Base-by-base conservation (phyloP, 2,888 invertebrate genomes). In the Tubulanus polymorphus region DNA sequence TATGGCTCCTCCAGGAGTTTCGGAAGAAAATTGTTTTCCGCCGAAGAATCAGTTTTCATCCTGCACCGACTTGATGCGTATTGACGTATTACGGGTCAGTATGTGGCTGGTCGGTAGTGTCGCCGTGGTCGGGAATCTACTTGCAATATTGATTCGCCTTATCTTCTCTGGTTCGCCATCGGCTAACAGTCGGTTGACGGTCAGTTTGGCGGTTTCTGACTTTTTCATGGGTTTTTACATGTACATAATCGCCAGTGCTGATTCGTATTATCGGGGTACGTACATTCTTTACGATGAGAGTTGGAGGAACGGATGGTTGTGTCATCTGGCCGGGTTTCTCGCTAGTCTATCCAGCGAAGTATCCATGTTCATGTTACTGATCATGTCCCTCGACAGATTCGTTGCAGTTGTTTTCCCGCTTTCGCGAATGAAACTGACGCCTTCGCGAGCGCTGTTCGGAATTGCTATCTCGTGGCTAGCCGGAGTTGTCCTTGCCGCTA, bases 381-480 rank as follows among this genome's bases (percentile, higher is more conserved):
- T 85, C 57, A 85, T 86, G 54, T 86, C 86, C 1, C 81, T 84
- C 78, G 86, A 86, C 70, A 81, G 86, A 15, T 82, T 85, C 63
- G 80, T 84, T 60, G 84, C 84, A 1, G 84, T 86, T 26, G 83
- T 84, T n/a, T 80, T 83, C 60, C 84, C 85, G 12, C 74, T 85
- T 50, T 81, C 62, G 2, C 55, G 55, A 23, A 27, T 60, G 10
- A 56, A 56, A 12, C 67, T 76, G 30, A 68, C 63, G 6, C 45
- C 61, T 3, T 59, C 60, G 18, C 62, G 54, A 2, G 68, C 72
- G 2, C 59, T 68, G 12, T 51, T 57, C 37, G 54, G 66, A 1
- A 66, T 69, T 8, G 23, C 52, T 0, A 27, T 59, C 1, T 62
- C 67, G 1, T 78, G 77, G 77, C 20, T 64, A 3, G n/a, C 66